Evolutionary conservation across 1,140 invertebrate genomes (phyloP), one percentile per base, ranked within the genome.

Genomic region (Aricia agestis): DNA sequence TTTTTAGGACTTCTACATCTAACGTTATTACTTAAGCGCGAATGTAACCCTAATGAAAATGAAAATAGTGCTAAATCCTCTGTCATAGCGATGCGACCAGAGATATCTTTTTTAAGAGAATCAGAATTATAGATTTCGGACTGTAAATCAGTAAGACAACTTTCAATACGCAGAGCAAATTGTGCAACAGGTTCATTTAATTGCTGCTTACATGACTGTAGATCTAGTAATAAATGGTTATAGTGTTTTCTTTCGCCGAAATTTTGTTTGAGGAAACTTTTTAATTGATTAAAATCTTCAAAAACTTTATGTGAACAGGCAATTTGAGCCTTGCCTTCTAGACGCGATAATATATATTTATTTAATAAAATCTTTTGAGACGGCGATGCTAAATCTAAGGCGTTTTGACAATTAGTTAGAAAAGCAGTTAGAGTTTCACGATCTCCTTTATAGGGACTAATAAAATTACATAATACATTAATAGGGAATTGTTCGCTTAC

Each of bases 241-340:
- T 59, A 59, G 10, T 61, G 68, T 61, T 59, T 59, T 18, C n/a
- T 59, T 17, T 59, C 58, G 2, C 58, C n/a, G 5, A 59, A 59
- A 59, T 59, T 59, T 18, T 18, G 58, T 59, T 59, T 69, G 5
- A 69, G 57, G 7, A 69, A 69, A 32, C 25, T 9, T 59, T 59
- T 59, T 4, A 59, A 18, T 9, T 17, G n/a, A 59, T 59, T 18
- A 17, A 59, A 42, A 11, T 59, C 18, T 4, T 59, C n/a, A 25
- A 25, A 25, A 25, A 25, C 25, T 25, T 25, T 25, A 25, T 25
- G 1, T 3, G 72, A 73, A 18, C 75, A 76, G 1, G 75, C 75
- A 13, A 72, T 74, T 68, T 76, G 70, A 1, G 75, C 75, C 66
- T 76, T 76, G 6, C 75, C 72, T 72, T 74, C 72, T 72, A 76